These are phyloP conservation scores for Ochropacha duplaris DNA, from an alignment of 2,888 invertebrate species.

Conservation along the genomic window DNA sequence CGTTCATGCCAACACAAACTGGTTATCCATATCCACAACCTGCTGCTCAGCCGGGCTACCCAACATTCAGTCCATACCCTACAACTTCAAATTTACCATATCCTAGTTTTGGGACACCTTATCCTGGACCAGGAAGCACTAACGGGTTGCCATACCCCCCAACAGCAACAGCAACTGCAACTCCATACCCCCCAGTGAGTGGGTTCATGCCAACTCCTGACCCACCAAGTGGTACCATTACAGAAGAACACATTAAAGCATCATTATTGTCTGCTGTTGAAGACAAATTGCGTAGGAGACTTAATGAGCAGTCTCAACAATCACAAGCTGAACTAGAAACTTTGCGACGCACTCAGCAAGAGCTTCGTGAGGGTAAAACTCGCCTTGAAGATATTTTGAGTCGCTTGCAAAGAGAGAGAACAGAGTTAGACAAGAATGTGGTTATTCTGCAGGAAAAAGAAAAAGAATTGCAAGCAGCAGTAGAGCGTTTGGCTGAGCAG, in stretches of 20 bases:
- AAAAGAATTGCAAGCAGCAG: constrained; percentile 91
- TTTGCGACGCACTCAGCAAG: constrained; percentile 92
- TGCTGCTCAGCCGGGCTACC: constrained; percentile 53
- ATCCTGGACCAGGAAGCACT: constrained; percentile 54
- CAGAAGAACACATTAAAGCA: constrained; percentile 96
- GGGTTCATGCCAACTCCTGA: constrained; percentile 59
- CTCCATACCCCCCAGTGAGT: constrained; percentile 58
- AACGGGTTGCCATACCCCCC: constrained; percentile 56
- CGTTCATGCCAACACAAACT: constrained; percentile 72
- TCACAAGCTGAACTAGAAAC: constrained; percentile 96
- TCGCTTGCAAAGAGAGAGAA: constrained; percentile 89
- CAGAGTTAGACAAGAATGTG: constrained; percentile 93
- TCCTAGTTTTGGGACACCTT: constrained; percentile 75
- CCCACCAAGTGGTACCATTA: constrained; percentile 90
- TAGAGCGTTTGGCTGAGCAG: constrained; percentile 89
- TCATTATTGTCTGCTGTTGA: constrained; percentile 97
- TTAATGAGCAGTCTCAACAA: constrained; percentile 95
- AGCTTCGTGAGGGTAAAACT: constrained; percentile 91
- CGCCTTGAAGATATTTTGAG: constrained; percentile 91
- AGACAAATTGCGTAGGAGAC: constrained; percentile 93
- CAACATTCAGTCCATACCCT: constrained; percentile 70
- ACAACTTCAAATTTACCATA: constrained; percentile 73
- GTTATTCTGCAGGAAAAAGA: constrained; percentile 93
- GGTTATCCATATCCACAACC: constrained; percentile 70
- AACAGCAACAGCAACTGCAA: constrained; percentile 39